phyloP scores from a whole-genome alignment of 2,113 vertebrate species.

The Nymphicus hollandicus region DNA sequence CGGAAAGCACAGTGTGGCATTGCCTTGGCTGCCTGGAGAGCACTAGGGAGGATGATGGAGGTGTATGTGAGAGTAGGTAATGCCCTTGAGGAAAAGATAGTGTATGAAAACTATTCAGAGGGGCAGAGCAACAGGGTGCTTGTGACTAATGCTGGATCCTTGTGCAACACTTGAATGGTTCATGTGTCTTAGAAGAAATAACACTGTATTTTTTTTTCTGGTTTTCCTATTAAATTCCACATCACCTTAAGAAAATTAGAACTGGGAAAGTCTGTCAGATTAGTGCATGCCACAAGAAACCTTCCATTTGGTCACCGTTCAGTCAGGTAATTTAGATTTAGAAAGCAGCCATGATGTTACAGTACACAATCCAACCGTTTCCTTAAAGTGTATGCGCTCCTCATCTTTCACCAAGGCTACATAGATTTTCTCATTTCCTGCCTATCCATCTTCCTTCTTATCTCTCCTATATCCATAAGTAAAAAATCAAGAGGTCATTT shows the following conservation, averaged over 20 bases:
- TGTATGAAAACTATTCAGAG: not conserved
- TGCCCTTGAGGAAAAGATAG: not conserved
- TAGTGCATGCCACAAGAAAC: not conserved
- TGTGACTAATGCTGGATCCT: not conserved
- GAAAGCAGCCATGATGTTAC: not conserved
- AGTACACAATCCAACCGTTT: not conserved
- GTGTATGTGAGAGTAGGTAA: not conserved
- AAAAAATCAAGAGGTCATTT: not conserved
- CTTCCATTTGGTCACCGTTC: not conserved
- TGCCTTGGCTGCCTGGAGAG: not conserved
- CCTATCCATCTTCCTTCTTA: not conserved
- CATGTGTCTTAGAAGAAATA: not conserved
- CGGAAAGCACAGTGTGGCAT: fast-evolving
- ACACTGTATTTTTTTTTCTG: not conserved
- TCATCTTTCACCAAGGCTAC: constrained; percentile 20
- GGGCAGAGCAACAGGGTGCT: not conserved
- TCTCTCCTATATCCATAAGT: constrained; percentile 20
- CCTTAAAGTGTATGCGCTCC: not conserved
- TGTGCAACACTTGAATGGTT: not conserved
- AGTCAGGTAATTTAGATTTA: not conserved
- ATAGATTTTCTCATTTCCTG: constrained; percentile 56
- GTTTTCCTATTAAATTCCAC: not conserved
- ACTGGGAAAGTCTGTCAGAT: not conserved
- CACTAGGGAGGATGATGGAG: too few relatives aligned
- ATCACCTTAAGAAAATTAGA: not conserved